These are phyloP conservation scores for Bombus superbus DNA, from an alignment of 1,140 invertebrate species.

Conservation along the genomic window DNA sequence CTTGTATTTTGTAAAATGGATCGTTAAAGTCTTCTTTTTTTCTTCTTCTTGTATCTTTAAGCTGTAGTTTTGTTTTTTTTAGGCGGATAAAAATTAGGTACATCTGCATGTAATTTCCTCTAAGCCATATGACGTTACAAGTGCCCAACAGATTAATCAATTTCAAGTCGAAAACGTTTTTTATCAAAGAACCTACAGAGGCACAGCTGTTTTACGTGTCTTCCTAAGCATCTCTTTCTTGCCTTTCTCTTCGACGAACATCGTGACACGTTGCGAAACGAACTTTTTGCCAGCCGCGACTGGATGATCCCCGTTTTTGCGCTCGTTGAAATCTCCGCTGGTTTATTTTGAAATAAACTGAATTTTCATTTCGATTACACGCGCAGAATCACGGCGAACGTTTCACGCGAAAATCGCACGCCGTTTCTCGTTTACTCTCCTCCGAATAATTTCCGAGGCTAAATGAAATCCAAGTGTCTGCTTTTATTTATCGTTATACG, in stretches of 20 bases:
- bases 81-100: background rate
- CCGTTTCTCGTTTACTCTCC: background rate
- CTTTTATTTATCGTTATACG: too few relatives aligned
- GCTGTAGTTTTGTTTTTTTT: too few relatives aligned
- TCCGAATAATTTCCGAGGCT: too few relatives aligned
- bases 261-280: constrained; percentile 5
- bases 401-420: background rate
- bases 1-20: too few relatives aligned
- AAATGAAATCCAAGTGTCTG: too few relatives aligned
- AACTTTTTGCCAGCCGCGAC: background rate
- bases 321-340: background rate
- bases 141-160: background rate
- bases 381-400: background rate
- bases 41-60: too few relatives aligned
- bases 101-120: background rate
- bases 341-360: background rate
- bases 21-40: background rate
- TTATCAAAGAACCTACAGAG: background rate
- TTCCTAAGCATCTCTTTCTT: background rate
- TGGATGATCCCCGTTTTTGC: background rate
- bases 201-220: background rate
- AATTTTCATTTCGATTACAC: background rate
- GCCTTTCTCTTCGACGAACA: constrained; percentile 4
- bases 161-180: background rate
- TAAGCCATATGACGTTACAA: background rate